Evolutionary conservation across 2,797 vertebrate species (phyloP).

Genomic region (Gobionotothen gibberifrons): DNA sequence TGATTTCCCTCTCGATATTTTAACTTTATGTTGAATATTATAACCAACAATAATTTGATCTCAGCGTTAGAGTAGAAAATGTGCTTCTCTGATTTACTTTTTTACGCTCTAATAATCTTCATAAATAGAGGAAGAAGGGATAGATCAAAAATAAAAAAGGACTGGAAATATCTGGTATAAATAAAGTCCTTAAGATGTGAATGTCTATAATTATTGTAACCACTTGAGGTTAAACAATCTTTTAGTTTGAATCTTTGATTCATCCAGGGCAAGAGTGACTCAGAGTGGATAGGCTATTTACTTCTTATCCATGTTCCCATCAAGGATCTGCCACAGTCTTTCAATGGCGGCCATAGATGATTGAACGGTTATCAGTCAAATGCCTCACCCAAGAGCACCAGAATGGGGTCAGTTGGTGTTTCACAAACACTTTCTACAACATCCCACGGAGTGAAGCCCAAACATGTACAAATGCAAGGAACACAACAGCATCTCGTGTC

Average conservation of each 20-base stretch:
- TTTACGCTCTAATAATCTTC: too few species aligned
- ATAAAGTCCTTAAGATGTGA: conserved; percentile 13
- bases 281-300: conserved; percentile 7
- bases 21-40: too few species aligned
- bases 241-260: conserved; percentile 13
- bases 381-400: accelerated
- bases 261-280: conserved; percentile 35
- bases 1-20: too few species aligned
- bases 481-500: not conserved
- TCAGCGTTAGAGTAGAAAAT: too few species aligned
- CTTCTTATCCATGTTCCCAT: not conserved
- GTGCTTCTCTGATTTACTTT: too few species aligned
- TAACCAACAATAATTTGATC: too few species aligned
- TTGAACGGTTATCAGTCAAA: accelerated
- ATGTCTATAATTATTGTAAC: conserved; percentile 10
- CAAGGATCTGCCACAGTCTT: not conserved
- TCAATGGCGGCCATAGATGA: accelerated
- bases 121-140: not conserved
- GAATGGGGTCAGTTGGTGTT: not conserved
- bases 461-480: too few species aligned
- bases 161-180: conserved; percentile 7
- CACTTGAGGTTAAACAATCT: conserved; percentile 25
- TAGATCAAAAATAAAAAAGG: not conserved
- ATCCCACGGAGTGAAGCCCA: not conserved
- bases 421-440: not conserved